Conservation (phyloP, 2,113 vertebrate genomes). For the Brachypodius melanocephalos region DNA sequence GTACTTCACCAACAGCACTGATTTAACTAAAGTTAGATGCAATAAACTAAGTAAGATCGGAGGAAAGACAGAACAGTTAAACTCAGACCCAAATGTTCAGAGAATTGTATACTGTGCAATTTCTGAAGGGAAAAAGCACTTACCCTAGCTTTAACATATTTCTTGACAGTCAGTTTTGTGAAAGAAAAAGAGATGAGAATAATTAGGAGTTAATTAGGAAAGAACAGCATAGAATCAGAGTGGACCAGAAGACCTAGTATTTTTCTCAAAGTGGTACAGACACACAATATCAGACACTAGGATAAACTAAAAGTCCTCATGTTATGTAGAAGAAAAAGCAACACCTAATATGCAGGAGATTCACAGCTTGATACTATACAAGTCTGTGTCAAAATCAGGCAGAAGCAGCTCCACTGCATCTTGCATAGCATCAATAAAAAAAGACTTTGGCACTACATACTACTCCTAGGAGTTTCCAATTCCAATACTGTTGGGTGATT, state of each 20-base stretch:
- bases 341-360: background rate
- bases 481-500: background rate
- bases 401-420: background rate
- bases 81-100: background rate
- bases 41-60: background rate
- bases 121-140: constrained; percentile 56
- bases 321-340: background rate
- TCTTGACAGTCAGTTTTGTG: constrained; percentile 81
- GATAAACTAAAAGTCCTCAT: background rate
- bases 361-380: background rate
- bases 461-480: background rate
- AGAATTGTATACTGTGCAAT: background rate
- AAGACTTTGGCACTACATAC: background rate
- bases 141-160: constrained; percentile 87
- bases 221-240: background rate
- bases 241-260: background rate
- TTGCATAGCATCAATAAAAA: background rate
- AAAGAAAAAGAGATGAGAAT: constrained; percentile 64
- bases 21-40: background rate
- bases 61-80: background rate
- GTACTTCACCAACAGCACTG: background rate
- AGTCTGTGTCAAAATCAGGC: background rate
- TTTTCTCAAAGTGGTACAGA: background rate
- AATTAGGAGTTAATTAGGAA: constrained; percentile 37
- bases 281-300: background rate